Conservation (phyloP, 2,888 invertebrate species). For the Drosophila histrio region DNA sequence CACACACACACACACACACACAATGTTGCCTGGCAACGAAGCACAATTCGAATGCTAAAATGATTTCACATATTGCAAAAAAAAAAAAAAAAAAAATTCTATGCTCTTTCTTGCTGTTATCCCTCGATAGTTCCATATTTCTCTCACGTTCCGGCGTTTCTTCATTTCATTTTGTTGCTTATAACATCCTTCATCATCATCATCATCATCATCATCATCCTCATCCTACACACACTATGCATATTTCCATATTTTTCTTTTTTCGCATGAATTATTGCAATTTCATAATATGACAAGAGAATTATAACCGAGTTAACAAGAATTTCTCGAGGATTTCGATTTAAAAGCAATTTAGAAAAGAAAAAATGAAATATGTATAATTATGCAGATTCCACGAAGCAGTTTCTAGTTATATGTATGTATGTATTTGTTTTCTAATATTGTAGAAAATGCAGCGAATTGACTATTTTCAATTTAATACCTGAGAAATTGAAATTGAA, state of each 20-base stretch:
- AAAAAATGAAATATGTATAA: no score
- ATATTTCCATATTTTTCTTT: conserved; percentile 7
- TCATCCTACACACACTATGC: background rate
- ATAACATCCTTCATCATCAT: no score
- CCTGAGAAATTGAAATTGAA: background rate
- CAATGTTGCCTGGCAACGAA: conserved; percentile 33
- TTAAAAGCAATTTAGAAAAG: background rate
- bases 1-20: background rate
- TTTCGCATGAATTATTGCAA: conserved; percentile 16
- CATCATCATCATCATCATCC: no score
- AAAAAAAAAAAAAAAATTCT: background rate
- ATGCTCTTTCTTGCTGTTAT: background rate
- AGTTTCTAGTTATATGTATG: no score
- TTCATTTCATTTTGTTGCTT: background rate
- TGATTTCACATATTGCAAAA: conserved; percentile 17
- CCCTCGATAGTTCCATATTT: background rate
- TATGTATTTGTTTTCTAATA: no score
- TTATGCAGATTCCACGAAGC: background rate
- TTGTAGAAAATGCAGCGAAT: background rate
- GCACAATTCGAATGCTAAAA: conserved; percentile 25
- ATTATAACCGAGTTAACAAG: background rate
- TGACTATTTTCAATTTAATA: no score
- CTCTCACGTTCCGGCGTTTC: background rate
- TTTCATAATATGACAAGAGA: conserved; percentile 3
- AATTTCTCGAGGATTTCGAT: background rate